Conservation (phyloP, 2,113 vertebrate genomes). For the Diphyllodes magnificus region DNA sequence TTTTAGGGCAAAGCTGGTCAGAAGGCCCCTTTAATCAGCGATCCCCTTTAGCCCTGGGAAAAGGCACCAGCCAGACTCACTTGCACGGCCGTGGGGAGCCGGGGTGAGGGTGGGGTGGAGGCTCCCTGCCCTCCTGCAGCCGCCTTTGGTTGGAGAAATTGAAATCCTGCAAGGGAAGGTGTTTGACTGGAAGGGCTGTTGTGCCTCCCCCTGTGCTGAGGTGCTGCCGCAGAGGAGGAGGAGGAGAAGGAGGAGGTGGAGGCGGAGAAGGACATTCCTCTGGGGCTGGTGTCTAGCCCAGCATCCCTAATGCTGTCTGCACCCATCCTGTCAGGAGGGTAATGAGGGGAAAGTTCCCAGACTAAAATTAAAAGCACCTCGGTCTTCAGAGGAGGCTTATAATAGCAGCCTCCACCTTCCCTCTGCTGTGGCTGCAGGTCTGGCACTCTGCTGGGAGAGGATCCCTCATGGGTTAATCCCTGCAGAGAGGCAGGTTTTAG, state of each 20-base stretch:
- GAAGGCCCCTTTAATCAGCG: constrained; percentile 58
- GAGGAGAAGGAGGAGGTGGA: neutral
- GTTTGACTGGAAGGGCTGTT: constrained; percentile 7
- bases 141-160: neutral
- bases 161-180: neutral
- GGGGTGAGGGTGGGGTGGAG: neutral
- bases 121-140: neutral
- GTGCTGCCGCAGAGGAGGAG: neutral
- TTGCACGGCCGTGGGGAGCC: neutral
- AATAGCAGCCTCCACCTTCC: neutral
- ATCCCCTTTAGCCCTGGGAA: constrained; percentile 46
- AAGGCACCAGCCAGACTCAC: neutral
- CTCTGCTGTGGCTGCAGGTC: neutral
- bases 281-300: constrained; percentile 57
- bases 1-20: constrained; percentile 64
- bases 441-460: neutral
- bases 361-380: constrained; percentile 44
- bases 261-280: constrained; percentile 47
- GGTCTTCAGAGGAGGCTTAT: neutral
- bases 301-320: constrained; percentile 68
- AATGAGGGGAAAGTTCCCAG: constrained; percentile 69
- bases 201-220: neutral
- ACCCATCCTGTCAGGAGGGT: constrained; percentile 63
- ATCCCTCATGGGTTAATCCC: neutral
- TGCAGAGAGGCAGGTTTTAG: neutral